Percentiles rank a stretch among this genome's conserved stretches.
These are phyloP conservation scores for Loxodonta africana DNA, from an alignment of 2,113 vertebrate genomes.

Conservation along the genomic window DNA sequence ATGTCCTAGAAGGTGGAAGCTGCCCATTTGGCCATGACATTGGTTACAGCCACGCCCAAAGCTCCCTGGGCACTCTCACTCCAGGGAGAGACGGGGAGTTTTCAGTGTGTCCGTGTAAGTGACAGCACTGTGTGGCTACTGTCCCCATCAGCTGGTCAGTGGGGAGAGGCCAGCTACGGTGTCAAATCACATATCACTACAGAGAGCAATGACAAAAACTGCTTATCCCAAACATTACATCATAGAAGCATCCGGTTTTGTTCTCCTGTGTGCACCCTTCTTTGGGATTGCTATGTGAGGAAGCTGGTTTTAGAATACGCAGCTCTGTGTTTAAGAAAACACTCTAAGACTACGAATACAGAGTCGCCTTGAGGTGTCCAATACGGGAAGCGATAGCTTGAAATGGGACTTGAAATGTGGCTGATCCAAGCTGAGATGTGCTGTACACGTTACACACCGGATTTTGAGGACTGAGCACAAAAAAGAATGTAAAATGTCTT, in stretches of 20 bases:
- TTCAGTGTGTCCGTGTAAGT: too few relatives aligned
- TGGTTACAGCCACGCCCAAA: background rate
- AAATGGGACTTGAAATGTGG: background rate
- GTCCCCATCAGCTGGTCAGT: background rate
- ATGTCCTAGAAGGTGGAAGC: background rate
- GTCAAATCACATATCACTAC: background rate
- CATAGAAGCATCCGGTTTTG: background rate
- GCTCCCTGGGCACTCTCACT: background rate
- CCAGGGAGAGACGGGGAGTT: background rate
- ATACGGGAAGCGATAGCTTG: accelerated
- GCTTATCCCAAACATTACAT: slow-evolving; percentile 8
- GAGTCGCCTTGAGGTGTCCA: background rate
- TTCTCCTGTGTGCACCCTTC: background rate
- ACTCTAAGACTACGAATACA: background rate
- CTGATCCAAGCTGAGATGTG: background rate
- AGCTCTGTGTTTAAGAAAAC: background rate
- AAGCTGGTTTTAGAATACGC: background rate
- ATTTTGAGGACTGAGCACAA: background rate
- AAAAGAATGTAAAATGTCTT: background rate
- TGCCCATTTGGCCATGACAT: too few relatives aligned
- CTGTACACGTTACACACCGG: background rate
- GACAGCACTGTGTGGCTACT: too few relatives aligned
- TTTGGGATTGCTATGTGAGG: background rate
- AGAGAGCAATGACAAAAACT: background rate
- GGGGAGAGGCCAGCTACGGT: background rate